phyloP scores from a whole-genome alignment of 1,140 invertebrate genomes.

The Eciton burchellii region DNA sequence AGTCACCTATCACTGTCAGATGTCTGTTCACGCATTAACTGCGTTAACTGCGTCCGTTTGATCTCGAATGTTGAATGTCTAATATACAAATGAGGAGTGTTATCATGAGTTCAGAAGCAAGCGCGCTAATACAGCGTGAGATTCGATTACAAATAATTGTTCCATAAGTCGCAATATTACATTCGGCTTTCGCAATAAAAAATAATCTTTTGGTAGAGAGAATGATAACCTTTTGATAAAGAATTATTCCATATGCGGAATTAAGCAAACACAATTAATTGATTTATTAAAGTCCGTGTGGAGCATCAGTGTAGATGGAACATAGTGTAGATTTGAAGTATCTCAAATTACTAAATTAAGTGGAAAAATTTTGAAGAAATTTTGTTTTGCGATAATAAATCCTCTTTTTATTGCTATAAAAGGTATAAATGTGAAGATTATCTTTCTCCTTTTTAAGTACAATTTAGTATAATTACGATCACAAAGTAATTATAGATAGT shows the following conservation, averaged over 20 bases:
- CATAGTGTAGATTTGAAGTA: no score
- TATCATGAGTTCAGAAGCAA: slow-evolving; percentile 2
- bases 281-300: slow-evolving; percentile 3
- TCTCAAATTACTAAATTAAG: no score
- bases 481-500: no score
- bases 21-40: background rate
- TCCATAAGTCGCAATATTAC: background rate
- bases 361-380: no score
- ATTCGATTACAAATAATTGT: background rate
- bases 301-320: background rate
- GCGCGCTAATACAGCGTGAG: background rate
- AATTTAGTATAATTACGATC: no score
- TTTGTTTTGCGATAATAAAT: no score
- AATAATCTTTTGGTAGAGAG: slow-evolving; percentile 7
- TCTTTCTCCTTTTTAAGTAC: no score
- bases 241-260: slow-evolving; percentile 20
- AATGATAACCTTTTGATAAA: background rate
- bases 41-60: background rate
- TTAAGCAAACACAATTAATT: slow-evolving; percentile 32
- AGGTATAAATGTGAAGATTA: no score
- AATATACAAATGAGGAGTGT: slow-evolving; percentile 20
- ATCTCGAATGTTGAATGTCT: background rate
- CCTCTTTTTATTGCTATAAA: no score
- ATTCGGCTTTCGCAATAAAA: slow-evolving; percentile 14
- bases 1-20: background rate